Evolutionary conservation across 2,797 vertebrate species (phyloP), one percentile per base, ranked within the genome.

Genomic region (Stomatorhinus walkeri): DNA sequence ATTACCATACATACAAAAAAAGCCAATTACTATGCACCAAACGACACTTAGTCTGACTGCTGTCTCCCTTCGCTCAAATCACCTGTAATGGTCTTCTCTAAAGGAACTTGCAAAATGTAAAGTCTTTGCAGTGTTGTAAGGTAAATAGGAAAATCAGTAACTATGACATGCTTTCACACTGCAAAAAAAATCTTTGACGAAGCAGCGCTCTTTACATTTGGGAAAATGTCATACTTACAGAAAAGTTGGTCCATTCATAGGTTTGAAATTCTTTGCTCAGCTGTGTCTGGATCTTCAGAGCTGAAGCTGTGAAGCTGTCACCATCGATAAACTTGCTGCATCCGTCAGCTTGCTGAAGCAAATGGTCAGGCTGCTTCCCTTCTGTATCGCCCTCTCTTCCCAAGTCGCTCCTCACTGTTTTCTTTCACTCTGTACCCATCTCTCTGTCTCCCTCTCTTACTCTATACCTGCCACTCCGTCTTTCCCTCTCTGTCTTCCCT

Each of bases 201-300:
- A 14, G 16, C 1, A 61, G 36, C 52, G 4, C 36, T 7, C 72
- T 14, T 46, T n/a, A 46, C 72, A n/a, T n/a, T 79, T 79, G 72
- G 19, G n/a, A 79, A 79, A 19, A 83, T 48, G 59, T 3, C 86
- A 2, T 83, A 95, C 95, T 95, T 89, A 95, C 95, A 92, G 36
- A 24, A 8, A 32, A 89, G 87, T 91, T 4, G 76, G 52, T 91
- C 91, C 88, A 87, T 91, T 88, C n/a, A 89, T 89, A 89, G 86
- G 87, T 86, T 54, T 48, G 87, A 86, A 64, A 85, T 68, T 90
- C 88, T 90, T 88, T 89, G 87, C 40, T 28, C 22, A 72, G 32
- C 89, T 76, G 85, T 36, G 40, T 85, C 7, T 59, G 48, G 6
- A 85, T 59, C 43, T 87, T 84, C 7, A 51, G 2, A 79, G 52